Evolutionary conservation across 2,113 vertebrate genomes (phyloP).

Genomic region (Ophiodon elongatus): DNA sequence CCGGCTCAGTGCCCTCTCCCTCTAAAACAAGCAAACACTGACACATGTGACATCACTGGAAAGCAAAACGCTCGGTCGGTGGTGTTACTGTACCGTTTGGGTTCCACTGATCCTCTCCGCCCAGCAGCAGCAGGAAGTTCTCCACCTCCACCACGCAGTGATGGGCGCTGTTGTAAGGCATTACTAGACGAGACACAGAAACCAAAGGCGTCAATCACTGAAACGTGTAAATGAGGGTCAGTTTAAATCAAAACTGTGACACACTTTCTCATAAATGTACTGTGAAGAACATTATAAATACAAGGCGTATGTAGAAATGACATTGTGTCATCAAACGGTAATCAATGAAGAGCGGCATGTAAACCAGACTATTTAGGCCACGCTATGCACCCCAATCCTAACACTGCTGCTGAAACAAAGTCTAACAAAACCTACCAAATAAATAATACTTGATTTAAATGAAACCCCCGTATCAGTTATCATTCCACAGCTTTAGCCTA

Average conservation of each 20-base stretch:
- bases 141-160: constrained; percentile 99
- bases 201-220: neutral
- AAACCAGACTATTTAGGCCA: neutral
- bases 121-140: constrained; percentile 97
- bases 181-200: constrained; percentile 87
- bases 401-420: neutral
- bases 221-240: neutral
- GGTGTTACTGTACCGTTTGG: constrained; percentile 90
- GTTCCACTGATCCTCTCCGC: constrained; percentile 99
- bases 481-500: neutral
- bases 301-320: neutral
- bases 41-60: constrained; percentile 22
- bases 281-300: neutral
- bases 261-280: neutral
- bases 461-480: neutral
- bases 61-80: constrained; percentile 10
- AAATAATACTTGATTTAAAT: neutral
- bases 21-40: constrained; percentile 26
- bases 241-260: neutral
- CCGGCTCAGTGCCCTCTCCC: neutral
- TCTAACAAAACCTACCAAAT: neutral
- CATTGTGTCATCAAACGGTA: neutral
- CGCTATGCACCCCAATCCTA: neutral
- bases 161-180: constrained; percentile 99
- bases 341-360: neutral